Base-by-base conservation (phyloP, 2,888 invertebrate genomes). In the Isotomurus palustris region DNA sequence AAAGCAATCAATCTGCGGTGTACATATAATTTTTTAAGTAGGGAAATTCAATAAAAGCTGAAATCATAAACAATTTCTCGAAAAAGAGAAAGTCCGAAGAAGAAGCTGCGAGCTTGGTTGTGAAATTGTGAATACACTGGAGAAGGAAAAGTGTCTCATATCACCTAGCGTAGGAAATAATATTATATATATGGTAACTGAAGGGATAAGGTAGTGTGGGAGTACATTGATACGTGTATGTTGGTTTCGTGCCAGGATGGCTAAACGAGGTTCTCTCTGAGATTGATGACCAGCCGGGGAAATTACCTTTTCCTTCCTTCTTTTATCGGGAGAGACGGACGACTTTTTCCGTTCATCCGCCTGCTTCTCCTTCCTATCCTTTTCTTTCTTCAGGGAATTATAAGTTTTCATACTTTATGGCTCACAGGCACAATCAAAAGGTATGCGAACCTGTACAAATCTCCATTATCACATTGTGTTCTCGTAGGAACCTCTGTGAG, bases 391-490 rank as follows among this genome's bases (percentile, higher is more conserved):
- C 22, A 44, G 56, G 56, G 56, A 56, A 56, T 56, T 56, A 56
- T 56, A 56, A 56, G 56, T 56, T 56, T 56, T 56, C 56, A 56
- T 56, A 56, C 56, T 56, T 56, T 56, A 56, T 56, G 56, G 56
- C 50, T 49, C 28, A 47, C 49, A 56, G 50, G 49, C 56, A 47
- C 49, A 56, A 56, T 56, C 56, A 56, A 49, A 49, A 49, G 49
- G 56, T 49, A 56, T 56, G 56, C 49, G 49, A 24, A 21, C 21
- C 19, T 6, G 22, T n/a, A 47, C 47, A 47, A 47, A 47, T 47
- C 47, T 47, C 47, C 47, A 47, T 47, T 47, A 47, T 27, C 47
- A 47, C 47, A 32, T 32, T 32, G 10, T 32, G 12, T n/a, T n/a
- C n/a, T n/a, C n/a, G n/a, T n/a, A n/a, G n/a, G n/a, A n/a, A n/a